Conservation (phyloP, 2,888 invertebrate genomes). For the Sussaba pulchella region DNA sequence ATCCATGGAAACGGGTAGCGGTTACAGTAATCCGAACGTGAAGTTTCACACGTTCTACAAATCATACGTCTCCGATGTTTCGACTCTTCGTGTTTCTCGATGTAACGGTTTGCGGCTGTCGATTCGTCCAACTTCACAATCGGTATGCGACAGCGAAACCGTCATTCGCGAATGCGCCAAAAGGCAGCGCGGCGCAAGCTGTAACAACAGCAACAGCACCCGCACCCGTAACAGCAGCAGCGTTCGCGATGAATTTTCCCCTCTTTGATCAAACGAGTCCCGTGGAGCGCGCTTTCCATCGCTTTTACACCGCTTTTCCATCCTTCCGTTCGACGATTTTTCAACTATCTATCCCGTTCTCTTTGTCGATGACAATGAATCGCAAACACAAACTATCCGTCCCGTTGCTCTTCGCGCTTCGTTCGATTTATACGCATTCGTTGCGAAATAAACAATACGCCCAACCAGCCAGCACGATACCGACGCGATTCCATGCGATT, state of each 20-base stretch:
- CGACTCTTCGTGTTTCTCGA: neutral
- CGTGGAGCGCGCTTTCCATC: conserved; percentile 36
- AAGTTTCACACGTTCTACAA: neutral
- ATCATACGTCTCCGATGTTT: conserved; percentile 23
- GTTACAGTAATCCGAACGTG: neutral
- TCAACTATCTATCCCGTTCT: conserved; percentile 24
- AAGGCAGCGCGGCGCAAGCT: conserved; percentile 26
- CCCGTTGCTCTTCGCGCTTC: conserved; percentile 17
- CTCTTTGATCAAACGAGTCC: conserved; percentile 48
- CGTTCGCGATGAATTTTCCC: conserved; percentile 44
- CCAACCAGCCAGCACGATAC: neutral
- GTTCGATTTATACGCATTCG: conserved; percentile 20
- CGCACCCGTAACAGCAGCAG: neutral
- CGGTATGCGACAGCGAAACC: conserved; percentile 21
- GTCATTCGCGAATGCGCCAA: conserved; percentile 33
- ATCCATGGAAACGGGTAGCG: neutral
- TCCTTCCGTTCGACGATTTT: conserved; percentile 34
- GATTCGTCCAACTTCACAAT: conserved; percentile 6
- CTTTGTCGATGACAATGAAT: conserved; percentile 44
- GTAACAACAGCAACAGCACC: conserved; percentile 13
- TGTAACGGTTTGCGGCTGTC: neutral
- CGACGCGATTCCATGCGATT: neutral
- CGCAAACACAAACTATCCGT: conserved; percentile 21
- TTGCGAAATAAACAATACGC: conserved; percentile 38
- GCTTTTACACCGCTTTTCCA: conserved; percentile 22